Conservation (phyloP, 2,113 vertebrate species). For the Corydoras maculifer region DNA sequence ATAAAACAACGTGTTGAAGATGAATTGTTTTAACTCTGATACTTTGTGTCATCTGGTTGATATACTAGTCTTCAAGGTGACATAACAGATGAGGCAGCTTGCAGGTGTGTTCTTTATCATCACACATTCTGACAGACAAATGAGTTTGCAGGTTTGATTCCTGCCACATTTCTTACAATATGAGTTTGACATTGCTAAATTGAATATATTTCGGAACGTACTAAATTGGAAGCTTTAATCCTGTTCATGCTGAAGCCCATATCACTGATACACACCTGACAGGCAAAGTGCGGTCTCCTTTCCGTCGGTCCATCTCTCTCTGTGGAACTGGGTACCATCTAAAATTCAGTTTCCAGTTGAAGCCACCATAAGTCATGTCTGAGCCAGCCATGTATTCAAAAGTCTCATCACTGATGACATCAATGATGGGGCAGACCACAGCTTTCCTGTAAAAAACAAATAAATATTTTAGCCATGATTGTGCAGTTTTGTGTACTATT, state of each 20-base stretch:
- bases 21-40: too few species aligned
- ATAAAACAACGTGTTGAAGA: too few species aligned
- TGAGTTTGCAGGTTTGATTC: too few species aligned
- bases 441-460: constrained; percentile 67
- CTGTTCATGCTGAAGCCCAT: neutral
- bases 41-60: too few species aligned
- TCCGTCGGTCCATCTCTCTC: constrained; percentile 94
- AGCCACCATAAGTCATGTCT: constrained; percentile 96
- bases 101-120: too few species aligned
- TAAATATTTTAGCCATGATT: neutral
- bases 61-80: too few species aligned
- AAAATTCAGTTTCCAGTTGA: constrained; percentile 98
- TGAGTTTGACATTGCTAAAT: too few species aligned
- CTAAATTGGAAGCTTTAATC: neutral
- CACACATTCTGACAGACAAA: too few species aligned
- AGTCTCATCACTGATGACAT: constrained; percentile 97
- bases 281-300: constrained; percentile 90
- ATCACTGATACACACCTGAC: constrained; percentile 72
- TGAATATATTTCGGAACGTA: neutral
- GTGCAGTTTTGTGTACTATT: too few species aligned
- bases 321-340: constrained; percentile 97
- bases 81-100: too few species aligned
- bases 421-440: constrained; percentile 95
- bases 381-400: constrained; percentile 98
- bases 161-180: too few species aligned